A percentile compares a stretch with the other conserved stretches of the same genome.
Evolutionary conservation across 1,140 invertebrate species (phyloP).

Genomic region (Rhynchophorus ferrugineus): DNA sequence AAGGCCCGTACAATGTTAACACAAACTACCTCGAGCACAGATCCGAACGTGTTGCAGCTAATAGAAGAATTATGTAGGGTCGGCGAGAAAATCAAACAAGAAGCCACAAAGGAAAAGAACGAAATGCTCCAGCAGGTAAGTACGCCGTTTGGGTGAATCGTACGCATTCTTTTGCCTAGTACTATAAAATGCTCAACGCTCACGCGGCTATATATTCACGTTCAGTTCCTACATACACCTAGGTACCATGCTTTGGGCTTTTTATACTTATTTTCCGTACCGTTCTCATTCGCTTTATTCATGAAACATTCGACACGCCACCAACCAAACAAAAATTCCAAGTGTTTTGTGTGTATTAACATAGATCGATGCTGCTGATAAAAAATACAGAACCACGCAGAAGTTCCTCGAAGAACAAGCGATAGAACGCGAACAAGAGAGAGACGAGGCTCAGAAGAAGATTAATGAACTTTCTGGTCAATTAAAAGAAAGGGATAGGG

Average conservation of each 20-base stretch:
- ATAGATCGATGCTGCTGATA: slow-evolving; percentile 72
- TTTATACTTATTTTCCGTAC: neutral
- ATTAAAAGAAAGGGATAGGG: slow-evolving; percentile 53
- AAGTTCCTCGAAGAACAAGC: slow-evolving; percentile 76
- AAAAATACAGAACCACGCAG: slow-evolving; percentile 62
- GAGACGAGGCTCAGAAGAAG: slow-evolving; percentile 64
- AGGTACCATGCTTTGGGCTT: neutral
- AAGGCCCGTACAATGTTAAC: slow-evolving; percentile 45
- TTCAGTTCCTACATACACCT: no score
- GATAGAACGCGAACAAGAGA: slow-evolving; percentile 64
- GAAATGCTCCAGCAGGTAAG: slow-evolving; percentile 65
- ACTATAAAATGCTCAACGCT: no score
- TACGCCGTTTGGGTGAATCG: neutral
- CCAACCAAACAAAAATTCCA: neutral
- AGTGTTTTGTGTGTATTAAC: no score
- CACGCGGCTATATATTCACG: neutral
- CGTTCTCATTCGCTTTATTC: neutral
- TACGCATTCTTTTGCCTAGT: neutral
- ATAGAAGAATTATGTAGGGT: slow-evolving; percentile 55
- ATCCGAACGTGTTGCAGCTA: slow-evolving; percentile 47
- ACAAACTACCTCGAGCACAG: slow-evolving; percentile 38
- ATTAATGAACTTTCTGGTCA: slow-evolving; percentile 53
- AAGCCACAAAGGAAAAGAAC: slow-evolving; percentile 54
- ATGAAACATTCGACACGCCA: no score
- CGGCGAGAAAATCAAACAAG: slow-evolving; percentile 55